Percentiles rank a stretch among this genome's conserved stretches.
Evolutionary conservation across 2,888 invertebrate genomes (phyloP).

Genomic region (Chironomus riparius): DNA sequence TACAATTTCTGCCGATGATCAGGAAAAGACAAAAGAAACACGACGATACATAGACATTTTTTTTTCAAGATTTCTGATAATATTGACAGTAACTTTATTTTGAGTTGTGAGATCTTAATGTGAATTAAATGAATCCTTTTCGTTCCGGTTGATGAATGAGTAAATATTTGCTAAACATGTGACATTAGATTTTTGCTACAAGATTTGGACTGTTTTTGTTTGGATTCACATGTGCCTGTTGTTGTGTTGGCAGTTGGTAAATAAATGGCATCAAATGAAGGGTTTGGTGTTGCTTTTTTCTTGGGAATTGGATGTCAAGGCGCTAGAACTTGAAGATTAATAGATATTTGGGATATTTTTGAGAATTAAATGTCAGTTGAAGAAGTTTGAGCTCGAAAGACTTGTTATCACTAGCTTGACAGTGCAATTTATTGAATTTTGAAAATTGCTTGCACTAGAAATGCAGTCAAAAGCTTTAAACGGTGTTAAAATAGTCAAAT

Average conservation of each 20-base stretch:
- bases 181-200: background rate
- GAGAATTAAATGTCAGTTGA: no score
- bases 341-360: no score
- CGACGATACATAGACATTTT: no score
- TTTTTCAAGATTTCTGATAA: slow-evolving; percentile 3
- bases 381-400: no score
- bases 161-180: background rate
- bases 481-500: no score
- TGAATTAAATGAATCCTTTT: background rate
- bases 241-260: background rate
- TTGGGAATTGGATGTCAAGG: no score
- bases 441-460: no score
- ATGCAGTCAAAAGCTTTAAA: no score
- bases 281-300: background rate
- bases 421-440: no score
- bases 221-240: background rate
- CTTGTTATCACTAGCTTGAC: no score
- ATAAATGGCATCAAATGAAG: background rate
- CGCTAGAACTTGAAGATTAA: no score
- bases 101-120: background rate
- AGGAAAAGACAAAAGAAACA: no score
- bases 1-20: background rate
- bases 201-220: background rate
- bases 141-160: background rate
- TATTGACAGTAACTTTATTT: background rate